These are phyloP conservation scores for Gymnoscelis rufifasciata DNA, from an alignment of 2,888 invertebrate genomes.

Conservation along the genomic window DNA sequence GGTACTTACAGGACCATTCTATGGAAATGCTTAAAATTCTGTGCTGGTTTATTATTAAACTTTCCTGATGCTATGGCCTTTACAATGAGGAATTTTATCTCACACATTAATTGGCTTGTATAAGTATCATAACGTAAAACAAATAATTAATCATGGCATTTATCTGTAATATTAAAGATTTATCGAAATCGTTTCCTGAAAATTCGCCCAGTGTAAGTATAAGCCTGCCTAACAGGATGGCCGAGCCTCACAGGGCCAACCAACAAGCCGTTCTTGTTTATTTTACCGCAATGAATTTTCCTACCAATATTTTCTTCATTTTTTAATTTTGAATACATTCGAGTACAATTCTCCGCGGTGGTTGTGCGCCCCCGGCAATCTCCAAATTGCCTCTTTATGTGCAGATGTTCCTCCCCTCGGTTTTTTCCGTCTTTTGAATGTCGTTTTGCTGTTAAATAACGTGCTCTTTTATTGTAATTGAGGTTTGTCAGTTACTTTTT, in stretches of 20 bases:
- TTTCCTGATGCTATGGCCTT: no score
- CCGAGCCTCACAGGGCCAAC: constrained; percentile 37
- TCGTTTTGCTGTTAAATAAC: constrained; percentile 78
- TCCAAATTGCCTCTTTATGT: constrained; percentile 80
- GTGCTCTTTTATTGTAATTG: constrained; percentile 73
- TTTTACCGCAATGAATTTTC: constrained; percentile 74
- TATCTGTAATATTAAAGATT: no score
- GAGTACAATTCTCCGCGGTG: constrained; percentile 73
- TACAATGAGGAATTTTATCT: no score
- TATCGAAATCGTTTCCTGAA: no score
- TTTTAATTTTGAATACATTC: constrained; percentile 77
- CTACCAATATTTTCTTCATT: constrained; percentile 71
- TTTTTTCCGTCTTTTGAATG: constrained; percentile 77
- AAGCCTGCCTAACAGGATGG: no score
- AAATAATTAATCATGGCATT: no score
- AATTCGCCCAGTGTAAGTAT: no score
- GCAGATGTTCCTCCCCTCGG: constrained; percentile 78
- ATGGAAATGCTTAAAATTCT: no score
- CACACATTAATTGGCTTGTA: no score
- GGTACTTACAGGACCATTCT: no score
- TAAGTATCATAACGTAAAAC: no score
- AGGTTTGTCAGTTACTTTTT: constrained; percentile 57
- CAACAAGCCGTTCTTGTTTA: constrained; percentile 72
- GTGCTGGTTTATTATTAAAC: no score
- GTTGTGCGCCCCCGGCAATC: constrained; percentile 76